phyloP scores from a whole-genome alignment of 2,113 vertebrate species.

The Carassius auratus region DNA sequence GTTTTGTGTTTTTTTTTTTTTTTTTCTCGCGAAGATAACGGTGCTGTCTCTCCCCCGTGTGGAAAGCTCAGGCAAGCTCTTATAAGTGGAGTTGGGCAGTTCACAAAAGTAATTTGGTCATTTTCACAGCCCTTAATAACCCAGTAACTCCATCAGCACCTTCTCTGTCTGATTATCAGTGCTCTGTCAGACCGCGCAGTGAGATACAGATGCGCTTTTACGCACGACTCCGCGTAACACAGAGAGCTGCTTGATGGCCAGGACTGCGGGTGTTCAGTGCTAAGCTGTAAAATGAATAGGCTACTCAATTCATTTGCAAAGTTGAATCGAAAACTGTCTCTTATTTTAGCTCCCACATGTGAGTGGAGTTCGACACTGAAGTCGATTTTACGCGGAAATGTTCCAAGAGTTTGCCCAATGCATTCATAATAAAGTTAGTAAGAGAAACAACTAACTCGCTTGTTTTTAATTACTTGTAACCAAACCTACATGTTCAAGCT shows the following conservation, averaged over 20 bases:
- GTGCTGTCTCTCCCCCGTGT: slow-evolving; percentile 56
- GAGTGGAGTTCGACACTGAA: too few relatives aligned
- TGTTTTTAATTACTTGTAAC: neutral
- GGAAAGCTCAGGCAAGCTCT: slow-evolving; percentile 40
- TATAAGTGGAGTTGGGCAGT: neutral
- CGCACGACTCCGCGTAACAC: neutral
- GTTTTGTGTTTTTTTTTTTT: neutral
- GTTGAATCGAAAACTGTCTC: neutral
- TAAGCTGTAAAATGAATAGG: neutral
- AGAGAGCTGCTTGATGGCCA: neutral
- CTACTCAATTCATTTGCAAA: neutral
- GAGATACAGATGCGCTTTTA: slow-evolving; percentile 8
- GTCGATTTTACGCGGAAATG: neutral
- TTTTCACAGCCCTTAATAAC: slow-evolving; percentile 3
- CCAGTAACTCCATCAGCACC: neutral
- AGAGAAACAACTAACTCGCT: neutral
- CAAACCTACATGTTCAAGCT: neutral
- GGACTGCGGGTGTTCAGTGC: neutral
- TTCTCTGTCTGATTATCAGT: neutral
- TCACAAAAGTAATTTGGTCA: neutral
- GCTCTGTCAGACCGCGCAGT: neutral
- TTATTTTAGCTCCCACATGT: neutral
- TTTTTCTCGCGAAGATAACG: neutral
- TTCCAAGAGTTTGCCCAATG: neutral
- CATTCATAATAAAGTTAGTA: neutral